Evolutionary conservation across 2,888 invertebrate species (phyloP).

Genomic region (Chorisops tibialis): DNA sequence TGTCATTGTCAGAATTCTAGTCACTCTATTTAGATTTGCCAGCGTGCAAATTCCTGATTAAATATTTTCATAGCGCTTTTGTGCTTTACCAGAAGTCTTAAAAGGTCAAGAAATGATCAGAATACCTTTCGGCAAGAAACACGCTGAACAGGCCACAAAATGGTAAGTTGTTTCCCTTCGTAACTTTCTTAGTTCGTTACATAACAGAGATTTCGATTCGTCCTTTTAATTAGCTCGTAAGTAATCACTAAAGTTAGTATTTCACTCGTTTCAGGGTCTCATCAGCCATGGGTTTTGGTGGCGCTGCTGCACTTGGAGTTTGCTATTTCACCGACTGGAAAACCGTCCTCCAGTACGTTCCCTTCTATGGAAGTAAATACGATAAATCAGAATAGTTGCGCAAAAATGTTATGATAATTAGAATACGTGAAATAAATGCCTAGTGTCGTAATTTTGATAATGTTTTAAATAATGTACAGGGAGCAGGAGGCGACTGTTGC

Average conservation of each 20-base stretch:
- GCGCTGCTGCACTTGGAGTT: constrained; percentile 59
- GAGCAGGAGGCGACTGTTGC: no score
- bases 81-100: neutral
- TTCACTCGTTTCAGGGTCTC: constrained; percentile 53
- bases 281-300: constrained; percentile 64
- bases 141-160: constrained; percentile 56
- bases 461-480: no score
- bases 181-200: no score
- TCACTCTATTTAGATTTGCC: no score
- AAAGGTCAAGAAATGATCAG: constrained; percentile 39
- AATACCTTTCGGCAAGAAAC: constrained; percentile 59
- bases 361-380: constrained; percentile 74
- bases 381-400: constrained; percentile 49
- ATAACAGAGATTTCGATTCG: constrained; percentile 33
- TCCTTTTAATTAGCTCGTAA: no score
- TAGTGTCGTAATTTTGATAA: no score
- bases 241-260: no score
- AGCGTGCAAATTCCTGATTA: no score
- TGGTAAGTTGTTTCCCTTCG: constrained; percentile 51
- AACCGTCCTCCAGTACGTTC: constrained; percentile 66
- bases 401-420: neutral
- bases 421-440: neutral
- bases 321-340: constrained; percentile 80
- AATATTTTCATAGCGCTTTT: neutral
- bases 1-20: no score